Conservation (phyloP, 2,797 vertebrate species). For the Helicolenus hilgendorfi region DNA sequence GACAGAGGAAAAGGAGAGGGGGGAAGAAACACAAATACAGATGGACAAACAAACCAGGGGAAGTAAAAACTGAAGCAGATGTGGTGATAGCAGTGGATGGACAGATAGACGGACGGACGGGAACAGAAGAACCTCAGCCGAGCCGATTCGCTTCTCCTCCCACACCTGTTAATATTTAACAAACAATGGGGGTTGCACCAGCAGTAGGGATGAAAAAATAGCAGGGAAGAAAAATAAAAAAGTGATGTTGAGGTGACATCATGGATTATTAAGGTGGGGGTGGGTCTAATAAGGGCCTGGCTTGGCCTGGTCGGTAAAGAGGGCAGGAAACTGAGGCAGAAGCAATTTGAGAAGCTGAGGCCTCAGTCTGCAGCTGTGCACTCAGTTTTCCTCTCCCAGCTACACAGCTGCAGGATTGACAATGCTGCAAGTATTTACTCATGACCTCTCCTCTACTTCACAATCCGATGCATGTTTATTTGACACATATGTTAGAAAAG, state of each 20-base stretch:
- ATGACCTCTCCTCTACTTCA: slow-evolving; percentile 83
- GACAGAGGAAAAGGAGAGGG: slow-evolving; percentile 42
- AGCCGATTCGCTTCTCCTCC: slow-evolving; percentile 29
- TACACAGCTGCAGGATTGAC: slow-evolving; percentile 75
- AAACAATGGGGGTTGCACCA: slow-evolving; percentile 74
- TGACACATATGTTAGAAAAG: slow-evolving; percentile 33
- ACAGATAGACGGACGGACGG: slow-evolving; percentile 60
- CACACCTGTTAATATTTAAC: slow-evolving; percentile 88
- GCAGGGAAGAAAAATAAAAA: slow-evolving; percentile 50
- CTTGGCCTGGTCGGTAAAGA: slow-evolving; percentile 67
- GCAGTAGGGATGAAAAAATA: slow-evolving; percentile 33
- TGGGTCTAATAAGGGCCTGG: slow-evolving; percentile 83
- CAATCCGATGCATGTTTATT: slow-evolving; percentile 44
- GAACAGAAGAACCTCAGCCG: slow-evolving; percentile 42
- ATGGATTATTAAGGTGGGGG: slow-evolving; percentile 86
- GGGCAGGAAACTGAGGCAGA: slow-evolving; percentile 88
- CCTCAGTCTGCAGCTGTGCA: slow-evolving; percentile 88
- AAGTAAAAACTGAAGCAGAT: slow-evolving; percentile 89
- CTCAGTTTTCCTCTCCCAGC: slow-evolving; percentile 73
- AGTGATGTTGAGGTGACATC: slow-evolving; percentile 86
- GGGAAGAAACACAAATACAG: slow-evolving; percentile 84
- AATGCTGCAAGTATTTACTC: slow-evolving; percentile 78
- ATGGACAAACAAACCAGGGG: slow-evolving; percentile 86
- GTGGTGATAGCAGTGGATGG: slow-evolving; percentile 77
- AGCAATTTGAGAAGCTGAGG: slow-evolving; percentile 89